phyloP scores from a whole-genome alignment of 1,140 invertebrate genomes.

The Zaprionus tsacasi region DNA sequence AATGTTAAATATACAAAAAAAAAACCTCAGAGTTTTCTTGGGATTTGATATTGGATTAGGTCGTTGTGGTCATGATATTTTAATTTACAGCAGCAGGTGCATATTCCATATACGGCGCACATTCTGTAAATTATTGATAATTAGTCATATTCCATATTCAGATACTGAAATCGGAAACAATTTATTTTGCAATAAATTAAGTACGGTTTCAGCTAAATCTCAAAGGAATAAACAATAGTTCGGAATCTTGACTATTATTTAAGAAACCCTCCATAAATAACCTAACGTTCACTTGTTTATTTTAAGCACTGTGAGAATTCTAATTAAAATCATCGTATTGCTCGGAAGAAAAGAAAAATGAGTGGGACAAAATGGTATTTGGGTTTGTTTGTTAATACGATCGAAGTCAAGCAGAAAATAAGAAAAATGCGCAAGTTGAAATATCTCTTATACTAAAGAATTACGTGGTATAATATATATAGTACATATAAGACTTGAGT shows the following conservation, averaged over 20 bases:
- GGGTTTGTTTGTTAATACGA: background rate
- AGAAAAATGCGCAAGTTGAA: background rate
- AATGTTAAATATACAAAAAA: conserved; percentile 78
- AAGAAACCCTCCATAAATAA: background rate
- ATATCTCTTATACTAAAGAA: background rate
- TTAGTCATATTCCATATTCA: background rate
- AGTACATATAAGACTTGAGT: background rate
- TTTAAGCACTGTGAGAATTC: background rate
- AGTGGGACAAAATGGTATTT: background rate
- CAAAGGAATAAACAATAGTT: background rate
- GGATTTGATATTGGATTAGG: background rate
- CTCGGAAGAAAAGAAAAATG: background rate
- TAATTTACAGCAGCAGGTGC: background rate
- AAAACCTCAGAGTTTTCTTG: conserved; percentile 5
- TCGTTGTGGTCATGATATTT: background rate
- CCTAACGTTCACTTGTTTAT: background rate
- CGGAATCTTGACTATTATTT: background rate
- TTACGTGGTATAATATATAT: background rate
- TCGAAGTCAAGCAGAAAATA: conserved; percentile 2
- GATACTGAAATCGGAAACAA: background rate
- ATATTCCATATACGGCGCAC: background rate
- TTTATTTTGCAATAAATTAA: background rate
- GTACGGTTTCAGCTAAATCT: background rate
- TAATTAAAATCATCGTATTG: background rate
- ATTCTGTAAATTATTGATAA: background rate